Evolutionary conservation across 2,888 invertebrate species (phyloP), one percentile per base, ranked within the genome.

Genomic region (Agrotis exclamationis): DNA sequence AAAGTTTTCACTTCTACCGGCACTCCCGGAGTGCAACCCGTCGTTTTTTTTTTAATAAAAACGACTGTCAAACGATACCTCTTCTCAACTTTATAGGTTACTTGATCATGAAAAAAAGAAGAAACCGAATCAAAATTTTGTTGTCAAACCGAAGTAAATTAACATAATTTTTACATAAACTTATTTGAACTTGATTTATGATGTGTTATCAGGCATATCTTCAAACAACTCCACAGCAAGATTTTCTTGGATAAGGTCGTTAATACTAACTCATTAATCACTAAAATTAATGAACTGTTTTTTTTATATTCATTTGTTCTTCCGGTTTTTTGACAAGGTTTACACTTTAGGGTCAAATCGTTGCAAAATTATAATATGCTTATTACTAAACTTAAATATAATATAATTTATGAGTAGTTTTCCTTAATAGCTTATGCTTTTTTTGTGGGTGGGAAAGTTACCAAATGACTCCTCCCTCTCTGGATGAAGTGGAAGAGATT

Each of bases 291-390:
- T 57, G 50, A 3, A n/a, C 11, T 7, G 44, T 20, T 59, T 70
- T n/a, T 47, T n/a, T 20, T 14, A 33, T 1, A 20, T 59, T 3
- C 14, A 7, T 24, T 24, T 14, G 14, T 39, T 44, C 28, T 71
- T 70, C 70, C 60, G 54, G 39, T 14, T 5, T 16, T 1, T 9
- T 6, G 14, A 14, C 60, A 60, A 71, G 71, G 71, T 33, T 54
- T 18, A 1, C 9, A 18, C 28, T 28, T 54, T 13, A 18, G 33
- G 45, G 51, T 48, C n/a, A 59, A 28, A 56, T 48, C 24, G 6
- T 50, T 24, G 14, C 7, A 18, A 24, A 47, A 48, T 44, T 48
- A 63, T 18, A 44, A 18, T 9, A 9, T 18, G 24, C 73, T 54
- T 47, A 13, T 5, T n/a, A n/a, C 11, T 54, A n/a, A 22, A 18